Percentiles rank a stretch among this genome's conserved stretches.
These are phyloP conservation scores for Opisthocomus hoazin DNA, from an alignment of 2,113 vertebrate genomes.

Conservation along the genomic window DNA sequence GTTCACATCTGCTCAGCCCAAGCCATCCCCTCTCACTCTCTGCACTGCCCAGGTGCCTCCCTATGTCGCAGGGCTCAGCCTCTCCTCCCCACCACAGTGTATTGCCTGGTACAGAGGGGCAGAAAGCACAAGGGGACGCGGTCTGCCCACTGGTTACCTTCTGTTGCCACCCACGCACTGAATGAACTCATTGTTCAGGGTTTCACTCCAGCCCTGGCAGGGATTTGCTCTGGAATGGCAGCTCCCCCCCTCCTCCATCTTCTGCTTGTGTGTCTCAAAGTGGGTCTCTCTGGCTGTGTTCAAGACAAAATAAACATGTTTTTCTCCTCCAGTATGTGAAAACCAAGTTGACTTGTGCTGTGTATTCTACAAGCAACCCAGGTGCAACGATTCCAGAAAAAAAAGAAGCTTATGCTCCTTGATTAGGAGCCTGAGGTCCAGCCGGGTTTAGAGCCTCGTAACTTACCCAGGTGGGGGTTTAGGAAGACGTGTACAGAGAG, in stretches of 20 bases:
- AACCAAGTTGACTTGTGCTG: background rate
- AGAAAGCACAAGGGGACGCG: background rate
- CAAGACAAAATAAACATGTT: background rate
- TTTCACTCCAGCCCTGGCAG: background rate
- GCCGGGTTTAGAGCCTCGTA: background rate
- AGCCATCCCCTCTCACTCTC: background rate
- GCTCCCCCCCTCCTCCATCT: background rate
- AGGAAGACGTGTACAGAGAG: background rate
- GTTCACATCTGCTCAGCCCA: background rate
- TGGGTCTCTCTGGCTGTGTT: background rate
- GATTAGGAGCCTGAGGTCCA: background rate
- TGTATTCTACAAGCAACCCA: rapidly evolving
- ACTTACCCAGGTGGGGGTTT: too few species aligned
- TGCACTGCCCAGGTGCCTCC: background rate
- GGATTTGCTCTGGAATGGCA: background rate
- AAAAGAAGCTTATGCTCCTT: background rate
- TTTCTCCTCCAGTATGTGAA: background rate
- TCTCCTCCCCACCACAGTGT: rapidly evolving
- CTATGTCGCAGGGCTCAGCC: rapidly evolving
- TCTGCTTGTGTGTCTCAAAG: background rate
- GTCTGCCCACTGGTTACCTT: background rate
- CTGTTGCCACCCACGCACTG: background rate
- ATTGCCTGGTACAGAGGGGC: background rate
- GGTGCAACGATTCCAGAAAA: background rate
- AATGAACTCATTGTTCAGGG: background rate